phyloP scores from a whole-genome alignment of 2,113 vertebrate species.

The Lepidothrix coronata region DNA sequence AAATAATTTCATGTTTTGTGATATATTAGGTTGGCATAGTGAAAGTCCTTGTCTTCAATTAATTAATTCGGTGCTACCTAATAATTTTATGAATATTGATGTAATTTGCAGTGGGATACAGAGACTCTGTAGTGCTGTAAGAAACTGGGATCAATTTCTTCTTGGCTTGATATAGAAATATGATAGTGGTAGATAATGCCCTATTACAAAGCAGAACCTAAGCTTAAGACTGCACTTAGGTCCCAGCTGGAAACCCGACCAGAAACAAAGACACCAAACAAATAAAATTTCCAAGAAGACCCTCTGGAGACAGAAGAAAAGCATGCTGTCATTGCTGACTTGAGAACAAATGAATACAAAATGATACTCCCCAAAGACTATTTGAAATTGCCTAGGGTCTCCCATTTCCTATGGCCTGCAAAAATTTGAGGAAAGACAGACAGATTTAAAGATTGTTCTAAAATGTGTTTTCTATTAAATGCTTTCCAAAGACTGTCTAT shows the following conservation, averaged over 20 bases:
- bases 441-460: background rate
- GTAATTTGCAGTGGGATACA: background rate
- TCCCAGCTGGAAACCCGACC: background rate
- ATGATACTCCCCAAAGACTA: background rate
- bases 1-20: background rate
- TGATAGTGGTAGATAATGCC: background rate
- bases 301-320: background rate
- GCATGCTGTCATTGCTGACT: background rate
- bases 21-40: background rate
- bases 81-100: background rate
- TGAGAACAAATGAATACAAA: background rate
- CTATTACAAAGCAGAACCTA: background rate
- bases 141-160: background rate
- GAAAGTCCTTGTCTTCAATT: background rate
- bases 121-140: background rate
- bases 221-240: background rate
- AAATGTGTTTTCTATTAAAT: background rate
- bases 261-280: background rate
- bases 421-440: background rate
- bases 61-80: background rate
- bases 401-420: background rate
- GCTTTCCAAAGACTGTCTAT: background rate
- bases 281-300: background rate
- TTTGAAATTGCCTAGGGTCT: background rate
- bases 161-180: background rate